These are phyloP conservation scores for Mechanitis messenoides DNA, from an alignment of 2,888 invertebrate genomes.

Conservation along the genomic window DNA sequence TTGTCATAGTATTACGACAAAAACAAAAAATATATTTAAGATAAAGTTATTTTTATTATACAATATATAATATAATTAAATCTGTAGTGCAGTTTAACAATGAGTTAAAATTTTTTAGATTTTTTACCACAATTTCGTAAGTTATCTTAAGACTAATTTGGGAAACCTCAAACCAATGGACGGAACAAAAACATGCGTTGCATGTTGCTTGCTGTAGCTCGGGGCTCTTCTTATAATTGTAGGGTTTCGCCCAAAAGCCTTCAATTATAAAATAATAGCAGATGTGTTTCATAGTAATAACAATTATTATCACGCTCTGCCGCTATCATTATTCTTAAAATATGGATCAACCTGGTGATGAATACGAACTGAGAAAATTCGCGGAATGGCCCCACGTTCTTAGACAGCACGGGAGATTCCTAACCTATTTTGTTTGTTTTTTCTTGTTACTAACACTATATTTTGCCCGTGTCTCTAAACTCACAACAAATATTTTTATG, in stretches of 20 bases:
- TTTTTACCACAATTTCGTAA: not conserved
- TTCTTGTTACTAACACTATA: no score
- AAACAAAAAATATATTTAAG: no score
- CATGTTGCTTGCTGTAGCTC: constrained; percentile 64
- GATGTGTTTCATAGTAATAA: constrained; percentile 76
- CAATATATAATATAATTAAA: no score
- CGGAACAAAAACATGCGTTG: constrained; percentile 40
- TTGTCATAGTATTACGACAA: not conserved
- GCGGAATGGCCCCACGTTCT: constrained; percentile 35
- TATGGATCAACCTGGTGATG: constrained; percentile 57
- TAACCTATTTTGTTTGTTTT: not conserved
- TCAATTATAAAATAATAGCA: constrained; percentile 77
- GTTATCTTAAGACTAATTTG: constrained; percentile 24
- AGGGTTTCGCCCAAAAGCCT: constrained; percentile 75
- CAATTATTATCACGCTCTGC: constrained; percentile 76
- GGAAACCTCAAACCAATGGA: constrained; percentile 21
- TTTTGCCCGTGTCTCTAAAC: no score
- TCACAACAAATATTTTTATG: no score
- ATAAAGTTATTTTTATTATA: no score
- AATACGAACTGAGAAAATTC: constrained; percentile 66
- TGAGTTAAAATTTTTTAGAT: no score
- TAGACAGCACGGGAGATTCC: constrained; percentile 6
- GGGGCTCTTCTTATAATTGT: constrained; percentile 74
- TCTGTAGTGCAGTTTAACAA: no score
- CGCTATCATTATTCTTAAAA: constrained; percentile 72